Base-by-base conservation (phyloP, 1,140 invertebrate genomes). In the Chrysoperla carnea region DNA sequence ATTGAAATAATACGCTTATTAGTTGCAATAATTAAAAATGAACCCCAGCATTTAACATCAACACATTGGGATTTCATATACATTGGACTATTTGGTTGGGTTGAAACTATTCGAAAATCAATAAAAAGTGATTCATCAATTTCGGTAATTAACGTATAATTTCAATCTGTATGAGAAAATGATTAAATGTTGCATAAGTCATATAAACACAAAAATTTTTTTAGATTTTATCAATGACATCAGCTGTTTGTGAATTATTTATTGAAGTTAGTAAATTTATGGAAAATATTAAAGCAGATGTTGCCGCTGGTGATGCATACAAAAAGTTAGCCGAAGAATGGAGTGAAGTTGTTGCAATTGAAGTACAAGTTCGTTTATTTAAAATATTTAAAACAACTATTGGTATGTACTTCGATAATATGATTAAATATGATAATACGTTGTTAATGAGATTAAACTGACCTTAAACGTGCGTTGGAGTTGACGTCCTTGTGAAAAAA, bases 61-160 rank as follows among this genome's bases (percentile, higher is more conserved):
- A 56, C 57, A 39, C 64, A 73, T 33, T 82, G 79, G 78, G 78
- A 82, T 58, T 69, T 72, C 42, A 66, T 74, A 37, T 59, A 78
- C 8, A 71, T 81, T 49, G 70, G 67, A n/a, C 50, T 77, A 2
- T 66, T 69, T 8, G 67, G 69, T 3, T 81, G 78, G 78, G 64
- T 47, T 56, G 6, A 65, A 51, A 42, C 50, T 70, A 50, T 53
- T 42, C 41, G 46, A 23, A 50, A 51, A 47, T 44, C 50, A 31
- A 48, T 43, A 33, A 23, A 23, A 23, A 23, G 17, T 23, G 17
- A 23, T 23, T 23, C 17, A 23, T 23, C 17, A 23, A 23, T 23
- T 23, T 23, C 17, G 17, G 17, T 23, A 23, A 23, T 23, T 23
- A 23, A 23, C 2, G 17, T 23, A 23, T 23, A 23, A n/a, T n/a